Percentiles rank a stretch among this genome's conserved stretches.
These are phyloP conservation scores for Autographa pulchrina DNA, from an alignment of 2,888 invertebrate genomes.

Conservation along the genomic window DNA sequence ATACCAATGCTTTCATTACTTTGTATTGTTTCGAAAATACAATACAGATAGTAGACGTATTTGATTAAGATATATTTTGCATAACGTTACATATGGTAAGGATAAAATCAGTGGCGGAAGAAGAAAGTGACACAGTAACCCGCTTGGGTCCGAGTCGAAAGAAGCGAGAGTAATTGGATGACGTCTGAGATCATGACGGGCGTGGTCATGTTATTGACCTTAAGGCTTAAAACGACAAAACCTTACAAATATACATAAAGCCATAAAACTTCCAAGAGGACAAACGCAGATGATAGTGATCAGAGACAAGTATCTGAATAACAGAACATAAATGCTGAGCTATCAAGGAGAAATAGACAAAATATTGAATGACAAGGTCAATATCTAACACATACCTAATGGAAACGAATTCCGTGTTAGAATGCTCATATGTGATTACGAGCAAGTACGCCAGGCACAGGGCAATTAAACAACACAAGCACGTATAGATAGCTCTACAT, in stretches of 20 bases:
- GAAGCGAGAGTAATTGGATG: conserved; percentile 79
- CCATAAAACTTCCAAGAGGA: background rate
- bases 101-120: conserved; percentile 65
- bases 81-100: conserved; percentile 48
- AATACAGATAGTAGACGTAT: conserved; percentile 20
- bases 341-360: background rate
- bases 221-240: conserved; percentile 40
- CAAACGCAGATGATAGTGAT: background rate
- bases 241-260: conserved; percentile 28
- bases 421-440: background rate
- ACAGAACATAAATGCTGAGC: background rate
- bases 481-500: conserved; percentile 30
- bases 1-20: background rate
- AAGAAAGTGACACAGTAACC: conserved; percentile 85
- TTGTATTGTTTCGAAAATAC: conserved; percentile 27
- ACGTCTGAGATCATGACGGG: conserved; percentile 63
- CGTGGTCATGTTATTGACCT: conserved; percentile 44
- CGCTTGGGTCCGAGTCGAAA: conserved; percentile 71
- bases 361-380: background rate
- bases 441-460: conserved; percentile 9
- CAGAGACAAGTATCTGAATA: background rate
- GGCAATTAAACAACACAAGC: conserved; percentile 21
- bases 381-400: background rate
- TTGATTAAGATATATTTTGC: conserved; percentile 49
- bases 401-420: background rate